phyloP scores from a whole-genome alignment of 2,113 vertebrate species.

The Gobio gobio region DNA sequence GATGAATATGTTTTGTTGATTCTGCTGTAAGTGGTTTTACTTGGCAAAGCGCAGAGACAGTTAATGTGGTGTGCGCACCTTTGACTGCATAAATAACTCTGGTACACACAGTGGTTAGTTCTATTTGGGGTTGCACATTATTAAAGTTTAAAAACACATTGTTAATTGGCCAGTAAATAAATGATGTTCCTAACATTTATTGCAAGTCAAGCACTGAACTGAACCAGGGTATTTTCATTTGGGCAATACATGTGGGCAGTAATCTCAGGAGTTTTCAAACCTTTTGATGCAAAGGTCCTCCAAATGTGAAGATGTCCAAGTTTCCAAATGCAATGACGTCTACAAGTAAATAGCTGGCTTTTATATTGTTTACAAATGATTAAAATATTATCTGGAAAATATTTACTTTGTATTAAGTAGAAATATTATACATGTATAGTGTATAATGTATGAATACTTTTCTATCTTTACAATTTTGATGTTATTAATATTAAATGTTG shows the following conservation, averaged over 20 bases:
- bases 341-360: too few relatives aligned
- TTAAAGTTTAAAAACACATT: conserved; percentile 4
- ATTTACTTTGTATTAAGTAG: not conserved
- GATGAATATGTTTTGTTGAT: conserved; percentile 45
- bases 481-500: too few relatives aligned
- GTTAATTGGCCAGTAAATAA: not conserved
- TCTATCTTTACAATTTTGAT: too few relatives aligned
- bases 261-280: not conserved
- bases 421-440: not conserved
- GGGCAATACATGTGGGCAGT: not conserved
- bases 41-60: conserved; percentile 30
- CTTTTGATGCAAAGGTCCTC: not conserved
- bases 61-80: conserved; percentile 35
- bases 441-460: too few relatives aligned
- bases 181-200: not conserved
- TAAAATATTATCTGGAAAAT: not conserved
- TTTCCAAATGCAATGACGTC: not conserved
- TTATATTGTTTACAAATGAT: not conserved
- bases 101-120: not conserved
- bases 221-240: not conserved
- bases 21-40: conserved; percentile 26
- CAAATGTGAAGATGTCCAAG: not conserved
- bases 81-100: conserved; percentile 23
- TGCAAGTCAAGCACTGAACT: not conserved
- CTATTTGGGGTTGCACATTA: not conserved